A percentile compares a stretch with the other conserved stretches of the same genome.
phyloP scores from a whole-genome alignment of 2,888 invertebrate genomes.

The Listrodromus nycthemerus region DNA sequence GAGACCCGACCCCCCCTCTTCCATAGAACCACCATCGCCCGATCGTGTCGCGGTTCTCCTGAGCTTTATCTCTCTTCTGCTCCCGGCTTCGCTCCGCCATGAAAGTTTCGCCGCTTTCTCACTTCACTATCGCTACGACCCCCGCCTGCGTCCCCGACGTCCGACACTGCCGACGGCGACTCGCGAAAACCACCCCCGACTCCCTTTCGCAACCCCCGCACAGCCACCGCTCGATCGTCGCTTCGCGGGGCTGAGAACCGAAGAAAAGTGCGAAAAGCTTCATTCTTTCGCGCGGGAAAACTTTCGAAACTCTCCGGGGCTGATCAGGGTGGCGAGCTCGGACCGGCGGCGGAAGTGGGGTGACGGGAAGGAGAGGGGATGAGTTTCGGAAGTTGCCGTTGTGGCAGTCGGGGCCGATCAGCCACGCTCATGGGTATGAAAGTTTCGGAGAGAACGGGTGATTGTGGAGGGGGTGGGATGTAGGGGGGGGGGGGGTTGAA shows the following conservation, averaged over 20 bases:
- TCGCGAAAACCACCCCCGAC: neutral
- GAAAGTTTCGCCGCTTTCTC: slow-evolving; percentile 12
- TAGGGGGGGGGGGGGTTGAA: slow-evolving; percentile 2
- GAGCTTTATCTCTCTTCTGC: slow-evolving; percentile 65
- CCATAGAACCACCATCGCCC: too few relatives aligned
- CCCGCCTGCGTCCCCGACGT: slow-evolving; percentile 5
- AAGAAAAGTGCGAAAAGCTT: slow-evolving; percentile 77
- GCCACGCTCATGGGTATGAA: slow-evolving; percentile 50
- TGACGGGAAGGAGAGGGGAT: slow-evolving; percentile 26
- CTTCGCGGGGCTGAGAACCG: slow-evolving; percentile 12
- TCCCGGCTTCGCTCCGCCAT: slow-evolving; percentile 43
- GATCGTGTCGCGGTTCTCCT: slow-evolving; percentile 33
- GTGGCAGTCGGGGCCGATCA: slow-evolving; percentile 46
- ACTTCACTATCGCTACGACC: slow-evolving; percentile 6
- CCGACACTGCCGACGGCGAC: neutral
- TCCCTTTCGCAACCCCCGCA: neutral
- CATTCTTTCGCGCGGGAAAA: slow-evolving; percentile 78
- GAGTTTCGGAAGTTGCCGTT: slow-evolving; percentile 27
- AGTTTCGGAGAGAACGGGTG: slow-evolving; percentile 40
- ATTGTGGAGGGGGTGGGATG: neutral
- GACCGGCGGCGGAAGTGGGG: slow-evolving; percentile 52
- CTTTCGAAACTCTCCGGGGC: slow-evolving; percentile 74
- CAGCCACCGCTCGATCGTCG: neutral
- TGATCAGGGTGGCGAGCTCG: slow-evolving; percentile 32
- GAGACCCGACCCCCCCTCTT: neutral